These are phyloP conservation scores for crab-eating macaque (Macaca fascicularis) DNA, from an alignment of 2,113 vertebrate genomes.

Conservation along the genomic window T2T-MFA8v1.1 NC_088388.1:123751001-123751500, in stretches of 20 bases:
- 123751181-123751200: not conserved
- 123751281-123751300: conserved; percentile 14
- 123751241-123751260: not conserved
- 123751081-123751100: not conserved
- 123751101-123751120: not conserved
- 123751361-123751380: not conserved
- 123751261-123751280: not conserved
- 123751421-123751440: not conserved
- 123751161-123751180: not conserved
- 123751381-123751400: not conserved
- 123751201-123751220: conserved; percentile 13
- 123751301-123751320: not conserved
- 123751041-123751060: not conserved
- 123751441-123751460: not conserved
- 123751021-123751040: conserved; percentile 14
- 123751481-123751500: not conserved
- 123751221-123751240: not conserved
- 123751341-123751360: not conserved
- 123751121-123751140: not conserved
- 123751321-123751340: not conserved
- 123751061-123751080: not conserved
- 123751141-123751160: not conserved
- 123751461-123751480: not conserved
- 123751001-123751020: not conserved
- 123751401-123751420: not conserved